A percentile compares a stretch with the other conserved stretches of the same genome.
These are phyloP conservation scores for Drosophila ercepeae DNA, from an alignment of 1,140 invertebrate genomes.

Conservation along the genomic window DNA sequence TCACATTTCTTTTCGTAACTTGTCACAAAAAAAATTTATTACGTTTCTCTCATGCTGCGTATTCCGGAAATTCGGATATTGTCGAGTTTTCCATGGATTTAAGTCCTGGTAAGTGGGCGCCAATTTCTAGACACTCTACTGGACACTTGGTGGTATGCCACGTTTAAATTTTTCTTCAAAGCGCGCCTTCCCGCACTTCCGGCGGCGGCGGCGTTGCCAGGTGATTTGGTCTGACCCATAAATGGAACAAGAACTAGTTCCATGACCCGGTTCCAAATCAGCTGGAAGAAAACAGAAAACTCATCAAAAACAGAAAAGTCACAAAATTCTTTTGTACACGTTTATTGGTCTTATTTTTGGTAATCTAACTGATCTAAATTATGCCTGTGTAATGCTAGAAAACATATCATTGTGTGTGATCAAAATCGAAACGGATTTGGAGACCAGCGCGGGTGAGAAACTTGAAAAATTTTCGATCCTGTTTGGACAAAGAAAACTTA, in stretches of 20 bases:
- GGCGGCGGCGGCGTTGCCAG: too few species aligned
- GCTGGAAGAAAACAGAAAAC: conserved; percentile 17
- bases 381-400: conserved; percentile 79
- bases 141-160: too few species aligned
- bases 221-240: too few species aligned
- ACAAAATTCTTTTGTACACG: background rate
- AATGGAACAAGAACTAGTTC: too few species aligned
- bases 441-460: conserved; percentile 55
- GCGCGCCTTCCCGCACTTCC: too few species aligned
- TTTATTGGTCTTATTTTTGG: conserved; percentile 27
- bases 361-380: conserved; percentile 41
- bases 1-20: background rate
- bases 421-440: conserved; percentile 81
- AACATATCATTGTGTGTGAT: conserved; percentile 81
- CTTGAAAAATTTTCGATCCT: background rate
- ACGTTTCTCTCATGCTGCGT: background rate
- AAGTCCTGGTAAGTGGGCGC: conserved; percentile 3
- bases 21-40: background rate
- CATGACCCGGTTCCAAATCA: conserved; percentile 3
- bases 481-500: conserved; percentile 29
- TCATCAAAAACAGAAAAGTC: conserved; percentile 14
- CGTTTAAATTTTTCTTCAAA: too few species aligned
- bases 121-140: background rate
- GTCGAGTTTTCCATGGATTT: conserved; percentile 21
- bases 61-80: background rate